Conservation (phyloP, 2,888 invertebrate species). For the Aproaerema taeniolella region DNA sequence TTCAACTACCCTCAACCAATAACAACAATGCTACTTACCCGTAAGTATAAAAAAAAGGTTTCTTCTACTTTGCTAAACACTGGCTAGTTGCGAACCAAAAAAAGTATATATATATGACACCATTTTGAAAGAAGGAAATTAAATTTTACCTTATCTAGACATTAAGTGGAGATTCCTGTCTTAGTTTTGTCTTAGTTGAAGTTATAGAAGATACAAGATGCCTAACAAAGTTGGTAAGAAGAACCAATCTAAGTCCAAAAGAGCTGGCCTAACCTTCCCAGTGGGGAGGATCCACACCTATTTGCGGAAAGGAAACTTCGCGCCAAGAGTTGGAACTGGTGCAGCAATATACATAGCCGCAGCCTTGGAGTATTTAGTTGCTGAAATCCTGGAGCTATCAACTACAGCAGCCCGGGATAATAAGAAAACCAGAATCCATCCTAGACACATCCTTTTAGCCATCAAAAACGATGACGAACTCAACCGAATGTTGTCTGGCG, state of each 20-base stretch:
- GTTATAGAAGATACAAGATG: too few relatives aligned
- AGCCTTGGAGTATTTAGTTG: conserved; percentile 80
- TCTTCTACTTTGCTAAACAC: too few relatives aligned
- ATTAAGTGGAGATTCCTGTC: too few relatives aligned
- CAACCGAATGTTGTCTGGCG: conserved; percentile 39
- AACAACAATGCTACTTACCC: too few relatives aligned
- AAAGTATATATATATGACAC: too few relatives aligned
- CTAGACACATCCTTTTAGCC: conserved; percentile 46
- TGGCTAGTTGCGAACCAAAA: too few relatives aligned
- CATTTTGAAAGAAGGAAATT: too few relatives aligned
- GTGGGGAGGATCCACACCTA: conserved; percentile 77
- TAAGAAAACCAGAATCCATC: conserved; percentile 74
- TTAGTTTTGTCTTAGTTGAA: too few relatives aligned
- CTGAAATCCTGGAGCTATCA: conserved; percentile 82
- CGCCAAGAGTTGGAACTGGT: conserved; percentile 72
- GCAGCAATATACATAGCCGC: conserved; percentile 76
- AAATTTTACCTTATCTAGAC: too few relatives aligned
- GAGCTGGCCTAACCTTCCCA: conserved; percentile 54
- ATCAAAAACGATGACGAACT: conserved; percentile 56
- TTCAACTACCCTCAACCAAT: too few relatives aligned
- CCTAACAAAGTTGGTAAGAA: too few relatives aligned
- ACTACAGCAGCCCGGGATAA: conserved; percentile 80
- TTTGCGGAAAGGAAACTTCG: conserved; percentile 78
- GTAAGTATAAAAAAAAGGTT: too few relatives aligned
- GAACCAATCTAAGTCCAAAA: neutral